These are phyloP conservation scores for Eudyptes chrysolophus DNA, from an alignment of 2,113 vertebrate genomes.

Conservation along the genomic window DNA sequence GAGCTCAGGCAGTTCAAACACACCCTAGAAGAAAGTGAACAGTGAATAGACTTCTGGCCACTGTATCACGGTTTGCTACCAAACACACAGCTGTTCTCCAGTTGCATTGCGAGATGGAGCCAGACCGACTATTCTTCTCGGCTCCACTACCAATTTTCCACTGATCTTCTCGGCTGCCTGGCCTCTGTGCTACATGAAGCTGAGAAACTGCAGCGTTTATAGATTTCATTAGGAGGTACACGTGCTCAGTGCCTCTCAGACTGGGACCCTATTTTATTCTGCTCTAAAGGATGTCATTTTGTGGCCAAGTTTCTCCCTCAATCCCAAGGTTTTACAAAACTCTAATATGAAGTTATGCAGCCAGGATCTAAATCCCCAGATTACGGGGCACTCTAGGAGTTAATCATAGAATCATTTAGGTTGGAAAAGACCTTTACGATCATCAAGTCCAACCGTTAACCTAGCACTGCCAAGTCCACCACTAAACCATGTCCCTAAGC, in stretches of 20 bases:
- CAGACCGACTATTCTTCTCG: background rate
- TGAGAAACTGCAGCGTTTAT: background rate
- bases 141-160: background rate
- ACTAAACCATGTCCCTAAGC: too few species aligned
- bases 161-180: background rate
- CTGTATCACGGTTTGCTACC: background rate
- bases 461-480: too few species aligned
- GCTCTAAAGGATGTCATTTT: background rate
- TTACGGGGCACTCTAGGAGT: background rate
- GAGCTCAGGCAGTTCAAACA: background rate
- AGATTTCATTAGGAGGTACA: background rate
- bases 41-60: background rate
- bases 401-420: background rate
- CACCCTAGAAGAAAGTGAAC: background rate
- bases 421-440: too few species aligned
- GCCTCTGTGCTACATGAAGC: background rate
- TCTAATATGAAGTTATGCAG: background rate
- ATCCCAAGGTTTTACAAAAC: background rate
- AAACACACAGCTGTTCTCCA: background rate
- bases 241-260: rapidly evolving
- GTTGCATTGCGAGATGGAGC: background rate
- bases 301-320: background rate
- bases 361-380: background rate
- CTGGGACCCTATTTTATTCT: background rate
- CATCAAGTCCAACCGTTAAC: too few species aligned